A percentile compares a stretch with the other conserved stretches of the same genome.
These are phyloP conservation scores for Diaphora mendica DNA, from an alignment of 2,888 invertebrate species.

Conservation along the genomic window DNA sequence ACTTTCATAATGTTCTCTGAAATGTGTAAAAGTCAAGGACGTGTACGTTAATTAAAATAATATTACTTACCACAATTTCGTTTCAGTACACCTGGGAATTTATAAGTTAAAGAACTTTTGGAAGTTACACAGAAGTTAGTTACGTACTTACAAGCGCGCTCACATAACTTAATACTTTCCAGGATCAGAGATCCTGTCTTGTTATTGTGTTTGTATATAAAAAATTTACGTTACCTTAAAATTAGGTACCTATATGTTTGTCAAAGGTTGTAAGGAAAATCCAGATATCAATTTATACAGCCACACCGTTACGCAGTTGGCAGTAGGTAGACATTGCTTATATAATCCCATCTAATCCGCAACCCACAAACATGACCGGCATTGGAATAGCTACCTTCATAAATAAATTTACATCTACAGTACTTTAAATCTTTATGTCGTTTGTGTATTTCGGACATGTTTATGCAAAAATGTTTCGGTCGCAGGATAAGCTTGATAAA, in stretches of 20 bases:
- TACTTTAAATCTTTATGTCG: conserved; percentile 31
- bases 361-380: conserved; percentile 43
- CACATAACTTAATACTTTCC: conserved; percentile 39
- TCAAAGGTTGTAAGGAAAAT: conserved; percentile 20
- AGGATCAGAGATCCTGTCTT: conserved; percentile 36
- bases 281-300: conserved; percentile 28
- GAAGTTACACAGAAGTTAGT: conserved; percentile 38
- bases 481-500: conserved; percentile 2
- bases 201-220: conserved; percentile 35
- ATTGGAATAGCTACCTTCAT: conserved; percentile 31
- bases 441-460: conserved; percentile 33
- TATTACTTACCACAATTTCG: conserved; percentile 12
- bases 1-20: not conserved
- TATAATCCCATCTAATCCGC: conserved; percentile 44
- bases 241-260: conserved; percentile 21
- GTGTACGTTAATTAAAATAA: conserved; percentile 17
- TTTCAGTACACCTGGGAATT: conserved; percentile 24
- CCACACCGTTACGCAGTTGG: conserved; percentile 28
- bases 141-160: conserved; percentile 31
- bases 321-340: conserved; percentile 37
- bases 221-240: conserved; percentile 29
- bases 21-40: not conserved
- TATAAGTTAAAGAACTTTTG: conserved; percentile 28
- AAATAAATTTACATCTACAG: conserved; percentile 40
- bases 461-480: conserved; percentile 39